Evolutionary conservation across 2,797 vertebrate genomes (phyloP), one percentile per base, ranked within the genome.

Genomic region (Enteromius radiatus): DNA sequence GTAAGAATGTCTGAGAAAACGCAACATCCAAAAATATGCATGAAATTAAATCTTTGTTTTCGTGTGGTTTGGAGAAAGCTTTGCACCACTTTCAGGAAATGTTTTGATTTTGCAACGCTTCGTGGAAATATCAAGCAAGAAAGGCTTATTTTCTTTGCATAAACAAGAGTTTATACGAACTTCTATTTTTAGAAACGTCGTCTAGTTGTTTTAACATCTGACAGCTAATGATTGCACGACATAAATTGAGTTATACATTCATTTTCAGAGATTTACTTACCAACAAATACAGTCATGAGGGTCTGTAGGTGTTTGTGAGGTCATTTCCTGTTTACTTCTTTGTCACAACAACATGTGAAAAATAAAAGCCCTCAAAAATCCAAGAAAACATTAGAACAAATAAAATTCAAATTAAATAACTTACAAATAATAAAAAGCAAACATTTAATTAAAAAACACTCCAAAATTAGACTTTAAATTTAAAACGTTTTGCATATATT

Each of bases 21-120:
- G 2, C 11, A 49, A 11, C 26, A 49, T 73, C 19, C 12, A 54
- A 4, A 54, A 54, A 36, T 31, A 65, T 5, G 31, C 8, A 21
- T 17, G n/a, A 69, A 69, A 69, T 14, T n/a, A 41, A 43, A 12
- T 41, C 5, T 65, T n/a, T 17, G 68, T 28, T 47, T 70, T 47
- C 26, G 11, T 49, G 68, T n/a, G 9, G 28, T 52, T 14, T 52
- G 45, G 43, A 49, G 5, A 7, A 33, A 73, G 5, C 17, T 54
- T 21, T n/a, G 47, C 47, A 71, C 19, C 26, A 33, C 19, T 75
- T 56, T 56, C 71, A 75, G 71, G 71, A 75, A 75, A 38, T 54
- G 11, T n/a, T 38, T 54, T n/a, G 49, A 74, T 54, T 49, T 12
- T 21, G 21, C 4, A 43, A 17, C 12, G 26, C 6, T 41, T 52